Evolutionary conservation across 2,113 vertebrate species (phyloP), one percentile per base, ranked within the genome.

Genomic region (Sylvilagus bachmani): DNA sequence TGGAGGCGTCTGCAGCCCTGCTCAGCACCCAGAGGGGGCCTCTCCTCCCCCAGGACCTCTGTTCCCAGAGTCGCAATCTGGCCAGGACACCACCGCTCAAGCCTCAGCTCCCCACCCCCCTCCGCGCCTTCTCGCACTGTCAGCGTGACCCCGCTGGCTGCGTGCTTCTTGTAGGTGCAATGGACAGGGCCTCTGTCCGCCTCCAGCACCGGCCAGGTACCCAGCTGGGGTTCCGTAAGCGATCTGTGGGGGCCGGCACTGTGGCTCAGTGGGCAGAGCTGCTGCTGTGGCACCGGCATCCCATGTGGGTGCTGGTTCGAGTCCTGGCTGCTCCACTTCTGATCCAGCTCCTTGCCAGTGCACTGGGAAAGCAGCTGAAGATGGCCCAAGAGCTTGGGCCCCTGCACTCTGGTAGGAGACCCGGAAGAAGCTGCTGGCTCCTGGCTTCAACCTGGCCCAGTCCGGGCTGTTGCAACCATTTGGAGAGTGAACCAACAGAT

Each of bases 211-310:
- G 53, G 25, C 21, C 58, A 33, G 82, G 80, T 5, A 24, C 5
- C 8, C 31, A 49, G 21, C 2, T 1, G 21, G 21, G 74, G n/a
- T 36, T 90, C 49, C 21, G 3, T 1, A 5, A 9, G 6, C 0
- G 14, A 29, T 17, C 55, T 10, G 3, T 7, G 10, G n/a, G 16
- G 62, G n/a, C 33, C 67, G 71, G 29, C 21, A 21, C 62, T 31
- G 2, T 58, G 55, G 55, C 19, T 14, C 55, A 17, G 19, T 17
- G 19, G 55, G 55, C 19, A 17, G 19, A 58, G 55, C 55, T 17
- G 4, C 55, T 58, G 55, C 13, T 58, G 55, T 58, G 55, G 19
- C 19, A 19, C 12, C 19, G 55, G 13, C 55, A 58, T 58, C 55
- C 55, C 55, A 14, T 58, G 19, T 19, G 55, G 55, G 55, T 19